Percentiles rank a stretch among this genome's conserved stretches.
phyloP scores from a whole-genome alignment of 2,113 vertebrate genomes.

The Leptobrachium ailaonicum region DNA sequence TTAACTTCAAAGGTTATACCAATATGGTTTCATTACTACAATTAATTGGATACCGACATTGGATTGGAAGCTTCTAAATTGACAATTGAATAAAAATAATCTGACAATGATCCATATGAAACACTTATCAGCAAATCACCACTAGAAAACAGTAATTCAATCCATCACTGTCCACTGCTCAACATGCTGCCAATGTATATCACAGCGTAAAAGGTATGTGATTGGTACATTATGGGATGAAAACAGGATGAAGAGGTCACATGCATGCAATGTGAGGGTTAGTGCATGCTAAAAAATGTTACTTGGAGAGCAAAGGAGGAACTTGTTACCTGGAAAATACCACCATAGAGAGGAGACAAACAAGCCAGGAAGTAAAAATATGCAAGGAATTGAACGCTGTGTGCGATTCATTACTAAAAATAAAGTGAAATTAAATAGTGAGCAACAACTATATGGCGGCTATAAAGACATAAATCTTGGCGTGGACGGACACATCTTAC shows the following conservation, averaged over 20 bases:
- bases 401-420: conserved; percentile 34
- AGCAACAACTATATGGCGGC: not conserved
- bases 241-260: not conserved
- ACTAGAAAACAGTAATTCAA: too few relatives aligned
- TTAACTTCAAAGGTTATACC: too few relatives aligned
- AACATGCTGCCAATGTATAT: not conserved
- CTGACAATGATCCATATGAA: too few relatives aligned
- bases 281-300: conserved; percentile 9
- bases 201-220: not conserved
- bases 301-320: conserved; percentile 10
- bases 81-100: too few relatives aligned
- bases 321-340: conserved; percentile 37
- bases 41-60: too few relatives aligned
- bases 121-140: too few relatives aligned
- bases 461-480: not conserved
- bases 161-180: too few relatives aligned
- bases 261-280: conserved; percentile 9
- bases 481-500: too few relatives aligned
- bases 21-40: too few relatives aligned
- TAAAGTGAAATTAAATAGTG: not conserved
- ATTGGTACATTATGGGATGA: not conserved
- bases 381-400: conserved; percentile 37
- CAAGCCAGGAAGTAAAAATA: conserved; percentile 39
- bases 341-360: conserved; percentile 41
- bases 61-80: too few relatives aligned